Evolutionary conservation across 2,797 vertebrate species (phyloP).

Genomic region (Falco novaeseelandiae): DNA sequence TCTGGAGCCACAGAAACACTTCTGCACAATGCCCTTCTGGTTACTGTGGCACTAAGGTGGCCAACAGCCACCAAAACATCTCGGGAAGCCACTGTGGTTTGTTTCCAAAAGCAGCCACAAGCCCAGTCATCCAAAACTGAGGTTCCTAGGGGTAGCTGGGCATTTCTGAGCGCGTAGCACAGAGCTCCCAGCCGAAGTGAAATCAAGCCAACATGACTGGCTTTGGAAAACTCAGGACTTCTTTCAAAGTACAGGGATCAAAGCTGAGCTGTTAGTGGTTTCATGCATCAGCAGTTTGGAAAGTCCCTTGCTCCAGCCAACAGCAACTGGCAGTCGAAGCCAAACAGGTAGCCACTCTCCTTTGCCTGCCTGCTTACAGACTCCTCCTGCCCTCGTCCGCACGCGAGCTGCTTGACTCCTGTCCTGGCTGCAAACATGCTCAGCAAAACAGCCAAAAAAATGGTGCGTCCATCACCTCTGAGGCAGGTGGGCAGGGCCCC

Average conservation of each 20-base stretch:
- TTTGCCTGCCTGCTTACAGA: rapidly evolving
- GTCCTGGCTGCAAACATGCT: neutral
- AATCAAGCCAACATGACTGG: rapidly evolving
- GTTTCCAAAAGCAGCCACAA: neutral
- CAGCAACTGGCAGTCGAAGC: neutral
- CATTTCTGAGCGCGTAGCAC: neutral
- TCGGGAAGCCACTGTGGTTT: neutral
- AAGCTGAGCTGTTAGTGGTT: constrained; percentile 14
- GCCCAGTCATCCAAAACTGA: neutral
- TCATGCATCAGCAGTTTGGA: neutral
- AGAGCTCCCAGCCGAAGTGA: neutral
- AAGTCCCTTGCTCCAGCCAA: constrained; percentile 29
- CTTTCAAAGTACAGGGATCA: neutral
- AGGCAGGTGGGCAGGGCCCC: neutral
- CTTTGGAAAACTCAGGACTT: constrained; percentile 1
- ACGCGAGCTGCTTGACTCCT: rapidly evolving
- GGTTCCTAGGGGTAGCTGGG: neutral
- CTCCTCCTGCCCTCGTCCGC: rapidly evolving
- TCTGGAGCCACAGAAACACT: neutral
- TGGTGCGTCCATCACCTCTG: neutral
- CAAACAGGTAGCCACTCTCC: neutral
- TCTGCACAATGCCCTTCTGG: neutral
- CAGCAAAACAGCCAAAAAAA: neutral
- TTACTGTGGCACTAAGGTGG: neutral
- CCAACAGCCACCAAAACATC: neutral